Evolutionary conservation across 2,888 invertebrate species (phyloP), one percentile per base, ranked within the genome.

Genomic region (Ypsolopha sequella): DNA sequence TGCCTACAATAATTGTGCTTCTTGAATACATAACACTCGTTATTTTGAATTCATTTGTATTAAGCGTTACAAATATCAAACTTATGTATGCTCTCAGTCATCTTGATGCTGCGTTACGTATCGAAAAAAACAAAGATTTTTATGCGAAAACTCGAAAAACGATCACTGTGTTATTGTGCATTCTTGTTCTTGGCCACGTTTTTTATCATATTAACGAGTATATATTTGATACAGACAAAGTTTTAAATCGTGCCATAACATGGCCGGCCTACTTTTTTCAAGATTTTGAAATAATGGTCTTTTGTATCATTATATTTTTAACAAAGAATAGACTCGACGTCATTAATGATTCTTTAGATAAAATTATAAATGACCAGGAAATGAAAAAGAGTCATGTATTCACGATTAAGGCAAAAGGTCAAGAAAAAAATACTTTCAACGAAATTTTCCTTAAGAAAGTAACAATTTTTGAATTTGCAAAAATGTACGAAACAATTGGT

Each of bases 401-500:
- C 34, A 43, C 14, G 4, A 14, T 47, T 14, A 45, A 39, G 14
- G 33, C 34, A 6, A 50, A 43, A 13, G 43, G 11, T 13, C 8
- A 50, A 11, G 11, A 33, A 44, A 10, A 38, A 45, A 45, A 36
- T 38, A 10, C 38, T 9, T 6, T 38, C 6, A 39, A 35, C 34
- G n/a, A 36, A 45, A 33, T 9, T 1, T 41, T 44, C n/a, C 11
- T 36, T 13, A 50, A 36, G 41, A 46, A n/a, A 46, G 11, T 36
- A 8, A 43, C 53, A 41, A 34, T 55, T 36, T 43, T 41, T 6
- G 53, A 55, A 6, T 51, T 58, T 11, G 52, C 55, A 34, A 39
- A 39, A 36, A 47, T 43, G 6, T 58, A 56, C 47, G 47, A 55
- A n/a, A 35, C 14, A 0, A 51, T 58, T 7, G 56, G 56, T 8